phyloP scores from a whole-genome alignment of 2,888 invertebrate genomes.

The Drosophila testacea region DNA sequence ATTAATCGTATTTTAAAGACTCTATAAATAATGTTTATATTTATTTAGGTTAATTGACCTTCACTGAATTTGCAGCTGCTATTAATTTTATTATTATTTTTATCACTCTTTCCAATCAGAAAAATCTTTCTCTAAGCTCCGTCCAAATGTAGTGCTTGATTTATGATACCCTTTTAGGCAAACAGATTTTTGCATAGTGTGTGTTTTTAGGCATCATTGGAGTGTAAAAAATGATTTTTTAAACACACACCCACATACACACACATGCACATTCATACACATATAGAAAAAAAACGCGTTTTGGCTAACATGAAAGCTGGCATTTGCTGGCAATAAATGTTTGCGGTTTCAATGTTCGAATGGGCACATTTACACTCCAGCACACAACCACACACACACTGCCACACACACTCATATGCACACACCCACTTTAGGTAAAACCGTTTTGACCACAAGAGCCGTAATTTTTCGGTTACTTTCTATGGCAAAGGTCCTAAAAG shows the following conservation, averaged over 20 bases:
- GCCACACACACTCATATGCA: constrained; percentile 7
- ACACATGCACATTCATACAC: too few relatives aligned
- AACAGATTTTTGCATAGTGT: constrained; percentile 15
- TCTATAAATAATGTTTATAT: not conserved
- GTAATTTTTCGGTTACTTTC: constrained; percentile 79
- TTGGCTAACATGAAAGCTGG: constrained; percentile 71
- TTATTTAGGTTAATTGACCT: not conserved
- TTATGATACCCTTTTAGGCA: constrained; percentile 13
- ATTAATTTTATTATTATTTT: too few relatives aligned
- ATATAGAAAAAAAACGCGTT: constrained; percentile 2
- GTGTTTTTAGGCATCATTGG: constrained; percentile 56
- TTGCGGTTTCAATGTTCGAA: constrained; percentile 71
- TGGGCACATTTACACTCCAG: constrained; percentile 64
- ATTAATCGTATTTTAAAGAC: not conserved
- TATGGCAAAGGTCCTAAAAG: constrained; percentile 60
- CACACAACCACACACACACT: constrained; percentile 31
- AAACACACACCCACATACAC: constrained; percentile 28
- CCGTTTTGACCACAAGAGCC: constrained; percentile 71
- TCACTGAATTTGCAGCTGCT: too few relatives aligned
- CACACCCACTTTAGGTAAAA: constrained; percentile 39
- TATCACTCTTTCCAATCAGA: too few relatives aligned
- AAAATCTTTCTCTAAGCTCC: not conserved
- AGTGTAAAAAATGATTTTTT: constrained; percentile 73
- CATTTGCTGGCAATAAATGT: constrained; percentile 77
- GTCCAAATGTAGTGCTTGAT: not conserved